Evolutionary conservation across 2,888 invertebrate species (phyloP), one percentile per base, ranked within the genome.

Genomic region (Agriopis marginaria): DNA sequence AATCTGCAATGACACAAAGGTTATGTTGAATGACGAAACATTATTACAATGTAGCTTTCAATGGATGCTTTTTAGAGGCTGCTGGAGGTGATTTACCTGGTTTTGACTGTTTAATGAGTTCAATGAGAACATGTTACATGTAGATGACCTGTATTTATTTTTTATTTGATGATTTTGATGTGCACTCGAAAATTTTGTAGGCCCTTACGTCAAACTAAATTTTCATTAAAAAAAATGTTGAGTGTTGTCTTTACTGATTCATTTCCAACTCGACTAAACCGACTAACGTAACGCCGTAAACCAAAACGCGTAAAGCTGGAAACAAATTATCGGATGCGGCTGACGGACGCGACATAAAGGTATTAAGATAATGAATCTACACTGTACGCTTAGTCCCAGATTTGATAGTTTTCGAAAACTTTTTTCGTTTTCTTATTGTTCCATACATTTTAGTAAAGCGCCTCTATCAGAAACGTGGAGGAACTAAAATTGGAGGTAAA

Each of bases 61-160:
- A 40, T 66, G 49, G 40, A 44, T 11, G 40, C 32, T 17, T 54
- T 14, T 58, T 62, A 44, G 10, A 0, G 5, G 23, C 4, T 49
- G 62, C 42, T 11, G 14, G 32, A 23, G 54, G 42, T 53, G 54
- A 70, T 77, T 86, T 85, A 92, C 94, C 93, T 94, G 94, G 82
- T 94, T 94, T 90, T 94, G 94, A 80, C 89, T 93, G 82, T 94
- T 94, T 82, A 94, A 74, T 82, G 94, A 93, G 86, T 94, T 94
- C 92, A 94, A 81, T 92, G 94, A 94, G 89, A 94, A 94, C 94
- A 94, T 94, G 91, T 93, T 94, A 93, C 94, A 94, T 94, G 90
- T 86, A 93, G 86, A 86, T 89, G 84, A 85, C 81, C 84, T 86
- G 80, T 90, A 83, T 88, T 82, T 87, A 88, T 89, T 84, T 86